Conservation (phyloP, 2,797 vertebrate species). For the Mareca penelope region DNA sequence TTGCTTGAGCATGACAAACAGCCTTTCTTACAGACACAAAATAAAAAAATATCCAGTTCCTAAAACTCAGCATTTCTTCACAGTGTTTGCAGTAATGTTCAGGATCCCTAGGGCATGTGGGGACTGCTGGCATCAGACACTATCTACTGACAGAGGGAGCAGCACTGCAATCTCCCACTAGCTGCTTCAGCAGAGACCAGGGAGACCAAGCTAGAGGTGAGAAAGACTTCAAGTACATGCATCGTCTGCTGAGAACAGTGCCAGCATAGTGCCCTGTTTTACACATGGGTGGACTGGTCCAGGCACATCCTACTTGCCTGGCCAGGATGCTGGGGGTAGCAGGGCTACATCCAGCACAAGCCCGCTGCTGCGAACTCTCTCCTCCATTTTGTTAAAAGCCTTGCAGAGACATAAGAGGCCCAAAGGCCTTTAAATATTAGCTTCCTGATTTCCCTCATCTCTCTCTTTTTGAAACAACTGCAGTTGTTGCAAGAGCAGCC, state of each 20-base stretch:
- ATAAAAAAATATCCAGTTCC: not conserved
- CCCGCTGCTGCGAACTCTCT: not conserved
- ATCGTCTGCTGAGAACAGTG: not conserved
- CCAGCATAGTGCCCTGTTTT: not conserved
- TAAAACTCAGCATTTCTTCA: not conserved
- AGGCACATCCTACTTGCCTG: not conserved
- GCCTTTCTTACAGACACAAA: not conserved
- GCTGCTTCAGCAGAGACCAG: not conserved
- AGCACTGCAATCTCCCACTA: not conserved
- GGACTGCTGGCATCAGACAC: accelerated
- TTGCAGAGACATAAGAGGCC: not conserved
- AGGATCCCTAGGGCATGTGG: not conserved
- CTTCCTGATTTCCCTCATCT: not conserved
- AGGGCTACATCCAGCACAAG: not conserved
- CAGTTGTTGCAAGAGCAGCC: not conserved
- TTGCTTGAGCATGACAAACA: not conserved
- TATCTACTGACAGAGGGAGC: not conserved
- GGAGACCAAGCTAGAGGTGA: not conserved
- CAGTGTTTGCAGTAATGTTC: not conserved
- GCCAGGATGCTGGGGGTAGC: accelerated
- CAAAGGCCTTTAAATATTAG: not conserved
- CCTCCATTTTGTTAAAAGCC: not conserved
- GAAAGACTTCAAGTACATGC: accelerated
- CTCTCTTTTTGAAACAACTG: not conserved
- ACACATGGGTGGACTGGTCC: not conserved